phyloP scores from a whole-genome alignment of 2,888 invertebrate species.

The Stegophylla sp. region DNA sequence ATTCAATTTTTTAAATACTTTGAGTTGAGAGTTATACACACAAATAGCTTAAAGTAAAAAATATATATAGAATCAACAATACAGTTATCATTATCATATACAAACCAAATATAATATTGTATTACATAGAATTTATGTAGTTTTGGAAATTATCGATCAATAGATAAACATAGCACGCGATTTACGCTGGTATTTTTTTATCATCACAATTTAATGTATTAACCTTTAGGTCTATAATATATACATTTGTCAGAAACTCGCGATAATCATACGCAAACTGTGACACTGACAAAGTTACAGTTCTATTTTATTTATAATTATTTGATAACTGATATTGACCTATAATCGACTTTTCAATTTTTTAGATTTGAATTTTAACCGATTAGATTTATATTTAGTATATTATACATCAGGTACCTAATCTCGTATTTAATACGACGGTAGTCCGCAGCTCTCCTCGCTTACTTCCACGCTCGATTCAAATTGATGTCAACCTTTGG shows the following conservation, averaged over 20 bases:
- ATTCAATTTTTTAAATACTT: too few species aligned
- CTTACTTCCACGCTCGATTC: too few species aligned
- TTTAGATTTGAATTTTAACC: too few species aligned
- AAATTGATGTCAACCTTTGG: too few species aligned
- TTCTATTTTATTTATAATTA: background rate
- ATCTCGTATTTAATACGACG: background rate
- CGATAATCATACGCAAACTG: background rate
- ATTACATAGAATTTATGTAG: background rate
- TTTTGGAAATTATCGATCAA: constrained; percentile 2
- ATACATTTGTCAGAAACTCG: background rate
- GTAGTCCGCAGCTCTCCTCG: too few species aligned
- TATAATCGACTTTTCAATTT: background rate
- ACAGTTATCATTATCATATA: too few species aligned
- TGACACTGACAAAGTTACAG: background rate
- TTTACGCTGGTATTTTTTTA: constrained; percentile 1
- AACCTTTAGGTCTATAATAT: constrained; percentile 38
- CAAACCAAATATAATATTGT: too few species aligned
- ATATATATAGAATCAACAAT: too few species aligned
- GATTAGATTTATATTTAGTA: too few species aligned
- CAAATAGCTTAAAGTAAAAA: too few species aligned
- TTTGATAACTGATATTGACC: background rate
- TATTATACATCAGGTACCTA: too few species aligned
- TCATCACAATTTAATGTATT: background rate
- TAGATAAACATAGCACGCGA: background rate
- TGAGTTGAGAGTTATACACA: too few species aligned